These are phyloP conservation scores for Atethmia centrago DNA, from an alignment of 2,888 invertebrate genomes.

Conservation along the genomic window DNA sequence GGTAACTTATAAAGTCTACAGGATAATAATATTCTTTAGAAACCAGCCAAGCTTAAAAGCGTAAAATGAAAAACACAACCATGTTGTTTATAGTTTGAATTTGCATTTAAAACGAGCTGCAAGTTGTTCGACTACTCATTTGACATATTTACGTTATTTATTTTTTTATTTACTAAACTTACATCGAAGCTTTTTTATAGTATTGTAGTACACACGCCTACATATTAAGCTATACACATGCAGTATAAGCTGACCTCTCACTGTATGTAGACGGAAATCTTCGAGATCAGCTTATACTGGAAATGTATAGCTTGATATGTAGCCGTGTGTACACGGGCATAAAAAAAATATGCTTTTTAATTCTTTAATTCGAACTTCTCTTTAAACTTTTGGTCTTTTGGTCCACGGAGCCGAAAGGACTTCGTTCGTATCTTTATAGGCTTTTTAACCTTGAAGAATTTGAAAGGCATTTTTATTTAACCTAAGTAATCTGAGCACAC, in stretches of 20 bases:
- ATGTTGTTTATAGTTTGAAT: constrained; percentile 52
- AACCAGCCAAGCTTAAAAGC: constrained; percentile 10
- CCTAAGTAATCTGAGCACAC: constrained; percentile 1
- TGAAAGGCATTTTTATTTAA: neutral
- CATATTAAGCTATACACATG: no score
- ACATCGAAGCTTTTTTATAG: neutral
- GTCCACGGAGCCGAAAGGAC: neutral
- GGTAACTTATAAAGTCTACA: constrained; percentile 13
- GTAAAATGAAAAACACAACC: constrained; percentile 21
- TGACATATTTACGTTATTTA: constrained; percentile 29
- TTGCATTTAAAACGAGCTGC: constrained; percentile 47
- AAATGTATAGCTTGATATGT: no score
- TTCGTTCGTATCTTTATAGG: neutral
- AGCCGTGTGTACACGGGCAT: neutral
- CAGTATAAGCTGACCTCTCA: no score
- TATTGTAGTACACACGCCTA: no score
- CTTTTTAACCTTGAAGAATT: constrained; percentile 11
- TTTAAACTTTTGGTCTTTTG: constrained; percentile 7
- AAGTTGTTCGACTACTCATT: constrained; percentile 32
- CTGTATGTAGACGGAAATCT: no score
- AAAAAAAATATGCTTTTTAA: neutral
- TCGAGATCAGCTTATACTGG: no score
- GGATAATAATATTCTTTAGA: constrained; percentile 9
- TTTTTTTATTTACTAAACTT: constrained; percentile 16
- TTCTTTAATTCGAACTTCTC: neutral